Percentiles rank a stretch among this genome's conserved stretches.
These are phyloP conservation scores for Hydrotaea diabolus DNA, from an alignment of 2,888 invertebrate species.

Conservation along the genomic window DNA sequence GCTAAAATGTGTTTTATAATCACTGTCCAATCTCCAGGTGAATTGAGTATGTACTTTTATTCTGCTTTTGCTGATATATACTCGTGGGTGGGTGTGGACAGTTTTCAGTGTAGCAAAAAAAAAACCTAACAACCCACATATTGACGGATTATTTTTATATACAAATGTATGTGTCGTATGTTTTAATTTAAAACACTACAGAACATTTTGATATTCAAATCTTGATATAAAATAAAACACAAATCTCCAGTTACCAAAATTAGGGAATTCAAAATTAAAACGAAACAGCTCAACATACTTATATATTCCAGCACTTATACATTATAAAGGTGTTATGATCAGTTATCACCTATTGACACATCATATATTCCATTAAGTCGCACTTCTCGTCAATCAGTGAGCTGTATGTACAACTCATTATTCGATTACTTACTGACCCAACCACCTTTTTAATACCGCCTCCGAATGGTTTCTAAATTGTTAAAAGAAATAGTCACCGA, in stretches of 20 bases:
- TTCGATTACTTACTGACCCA: no score
- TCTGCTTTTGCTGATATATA: not conserved
- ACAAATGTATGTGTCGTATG: conserved; percentile 25
- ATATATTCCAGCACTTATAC: no score
- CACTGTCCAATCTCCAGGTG: conserved; percentile 1
- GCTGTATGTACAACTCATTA: no score
- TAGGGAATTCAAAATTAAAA: no score
- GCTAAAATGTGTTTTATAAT: conserved; percentile 34
- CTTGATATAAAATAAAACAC: not conserved
- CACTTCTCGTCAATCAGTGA: no score
- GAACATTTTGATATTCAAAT: conserved; percentile 26
- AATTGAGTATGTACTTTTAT: conserved; percentile 1
- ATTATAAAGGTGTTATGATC: no score
- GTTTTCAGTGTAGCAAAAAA: conserved; percentile 4
- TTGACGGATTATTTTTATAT: not conserved
- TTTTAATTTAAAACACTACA: conserved; percentile 25
- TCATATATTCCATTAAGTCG: no score
- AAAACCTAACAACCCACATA: conserved; percentile 23
- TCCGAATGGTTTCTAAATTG: no score
- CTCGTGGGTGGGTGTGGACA: conserved; percentile 32
- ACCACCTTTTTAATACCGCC: no score
- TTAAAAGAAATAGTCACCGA: no score
- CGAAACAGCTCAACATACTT: no score
- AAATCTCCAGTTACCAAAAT: not conserved
- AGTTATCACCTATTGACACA: no score